Conservation (phyloP, 2,113 vertebrate genomes). For the Eira barbara region DNA sequence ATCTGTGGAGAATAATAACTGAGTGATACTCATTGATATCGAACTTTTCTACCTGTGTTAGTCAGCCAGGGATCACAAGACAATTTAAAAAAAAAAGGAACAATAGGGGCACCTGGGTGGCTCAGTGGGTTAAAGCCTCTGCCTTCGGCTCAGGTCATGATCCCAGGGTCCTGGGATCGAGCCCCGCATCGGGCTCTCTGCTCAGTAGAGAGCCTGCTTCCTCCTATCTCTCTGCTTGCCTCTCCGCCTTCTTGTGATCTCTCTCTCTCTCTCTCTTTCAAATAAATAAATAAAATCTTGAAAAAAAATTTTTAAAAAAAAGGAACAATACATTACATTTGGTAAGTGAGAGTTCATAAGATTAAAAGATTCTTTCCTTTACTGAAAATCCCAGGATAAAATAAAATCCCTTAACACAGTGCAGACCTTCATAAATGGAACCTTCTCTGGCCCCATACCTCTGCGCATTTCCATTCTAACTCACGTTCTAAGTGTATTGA, state of each 20-base stretch:
- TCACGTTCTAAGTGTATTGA: neutral
- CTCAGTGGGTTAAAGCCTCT: no score
- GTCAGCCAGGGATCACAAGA: neutral
- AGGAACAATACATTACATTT: neutral
- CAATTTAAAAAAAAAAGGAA: neutral
- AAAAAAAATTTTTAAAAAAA: no score
- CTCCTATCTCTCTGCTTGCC: no score
- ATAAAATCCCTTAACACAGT: neutral
- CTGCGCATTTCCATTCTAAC: neutral
- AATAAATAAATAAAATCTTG: no score
- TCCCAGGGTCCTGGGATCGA: no score
- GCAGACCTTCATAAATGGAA: neutral
- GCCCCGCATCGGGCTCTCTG: no score
- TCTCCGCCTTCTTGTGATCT: no score
- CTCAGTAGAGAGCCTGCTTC: no score
- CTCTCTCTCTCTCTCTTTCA: no score
- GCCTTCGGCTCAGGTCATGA: no score
- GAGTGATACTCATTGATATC: neutral
- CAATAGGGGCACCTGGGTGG: no score
- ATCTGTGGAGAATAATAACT: neutral
- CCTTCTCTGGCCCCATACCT: neutral
- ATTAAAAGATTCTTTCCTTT: neutral
- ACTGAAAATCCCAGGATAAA: neutral
- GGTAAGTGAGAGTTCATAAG: neutral
- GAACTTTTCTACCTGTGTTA: neutral